A percentile compares a stretch with the other conserved stretches of the same genome.
phyloP scores from a whole-genome alignment of 2,113 vertebrate species.

The Gavialis gangeticus region DNA sequence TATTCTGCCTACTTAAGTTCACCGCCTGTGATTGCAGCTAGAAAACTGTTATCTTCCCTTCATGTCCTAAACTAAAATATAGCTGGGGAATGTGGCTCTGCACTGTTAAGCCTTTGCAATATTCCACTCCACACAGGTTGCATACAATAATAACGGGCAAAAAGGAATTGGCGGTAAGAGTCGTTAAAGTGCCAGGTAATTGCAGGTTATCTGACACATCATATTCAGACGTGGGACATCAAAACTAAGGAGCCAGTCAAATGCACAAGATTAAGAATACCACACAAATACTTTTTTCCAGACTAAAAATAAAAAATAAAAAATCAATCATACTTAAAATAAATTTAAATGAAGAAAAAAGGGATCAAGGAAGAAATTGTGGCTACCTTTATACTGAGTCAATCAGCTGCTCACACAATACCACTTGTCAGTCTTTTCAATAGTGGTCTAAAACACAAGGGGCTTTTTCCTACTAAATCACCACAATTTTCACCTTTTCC shows the following conservation, averaged over 20 bases:
- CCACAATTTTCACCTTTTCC: conserved; percentile 32
- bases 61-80: neutral
- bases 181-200: conserved; percentile 57
- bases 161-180: neutral
- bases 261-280: conserved; percentile 28
- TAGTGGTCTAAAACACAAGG: conserved; percentile 39
- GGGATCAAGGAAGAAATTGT: conserved; percentile 10
- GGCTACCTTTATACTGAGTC: neutral
- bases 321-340: conserved; percentile 37
- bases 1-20: neutral
- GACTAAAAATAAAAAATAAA: neutral
- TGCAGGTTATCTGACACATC: conserved; percentile 29
- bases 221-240: conserved; percentile 48
- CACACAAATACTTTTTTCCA: conserved; percentile 46
- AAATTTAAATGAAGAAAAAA: conserved; percentile 44
- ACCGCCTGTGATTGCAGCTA: neutral
- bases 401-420: conserved; percentile 18
- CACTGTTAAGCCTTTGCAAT: neutral
- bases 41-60: neutral
- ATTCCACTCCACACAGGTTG: neutral
- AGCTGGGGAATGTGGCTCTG: fast-evolving
- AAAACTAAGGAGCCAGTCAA: conserved; percentile 47
- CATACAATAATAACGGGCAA: neutral
- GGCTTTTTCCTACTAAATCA: conserved; percentile 49
- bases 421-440: conserved; percentile 39